Conservation (phyloP, 2,113 vertebrate species). For the Hydrochoerus hydrochaeris region DNA sequence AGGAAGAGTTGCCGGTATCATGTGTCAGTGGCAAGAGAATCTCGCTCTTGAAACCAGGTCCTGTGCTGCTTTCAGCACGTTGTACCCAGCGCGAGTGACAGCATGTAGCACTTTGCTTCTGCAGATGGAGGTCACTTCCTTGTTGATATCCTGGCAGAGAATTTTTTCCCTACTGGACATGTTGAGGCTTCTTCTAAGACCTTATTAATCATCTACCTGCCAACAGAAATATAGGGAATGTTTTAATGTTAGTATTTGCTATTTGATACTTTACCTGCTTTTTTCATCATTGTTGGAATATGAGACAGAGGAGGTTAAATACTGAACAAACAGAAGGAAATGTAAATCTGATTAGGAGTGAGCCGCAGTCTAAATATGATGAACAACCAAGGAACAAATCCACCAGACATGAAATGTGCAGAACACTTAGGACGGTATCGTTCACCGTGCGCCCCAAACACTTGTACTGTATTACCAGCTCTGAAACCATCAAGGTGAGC, state of each 20-base stretch:
- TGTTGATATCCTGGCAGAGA: not conserved
- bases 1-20: not conserved
- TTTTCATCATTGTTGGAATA: not conserved
- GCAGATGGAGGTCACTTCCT: not conserved
- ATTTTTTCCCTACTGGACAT: not conserved
- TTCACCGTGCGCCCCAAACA: not conserved
- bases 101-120: not conserved
- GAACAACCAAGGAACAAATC: not conserved
- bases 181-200: not conserved
- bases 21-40: not conserved
- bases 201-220: not conserved
- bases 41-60: not conserved
- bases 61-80: fast-evolving
- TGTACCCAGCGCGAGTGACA: too few relatives aligned
- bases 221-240: not conserved
- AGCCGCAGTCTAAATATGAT: not conserved
- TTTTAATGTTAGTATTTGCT: not conserved
- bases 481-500: not conserved
- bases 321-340: not conserved
- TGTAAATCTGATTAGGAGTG: not conserved
- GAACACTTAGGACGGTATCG: not conserved
- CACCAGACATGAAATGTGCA: too few relatives aligned
- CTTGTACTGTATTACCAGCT: not conserved
- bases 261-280: not conserved
- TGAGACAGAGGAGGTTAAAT: not conserved